Evolutionary conservation across 1,140 invertebrate genomes (phyloP).

Genomic region (Bradysia coprophila): DNA sequence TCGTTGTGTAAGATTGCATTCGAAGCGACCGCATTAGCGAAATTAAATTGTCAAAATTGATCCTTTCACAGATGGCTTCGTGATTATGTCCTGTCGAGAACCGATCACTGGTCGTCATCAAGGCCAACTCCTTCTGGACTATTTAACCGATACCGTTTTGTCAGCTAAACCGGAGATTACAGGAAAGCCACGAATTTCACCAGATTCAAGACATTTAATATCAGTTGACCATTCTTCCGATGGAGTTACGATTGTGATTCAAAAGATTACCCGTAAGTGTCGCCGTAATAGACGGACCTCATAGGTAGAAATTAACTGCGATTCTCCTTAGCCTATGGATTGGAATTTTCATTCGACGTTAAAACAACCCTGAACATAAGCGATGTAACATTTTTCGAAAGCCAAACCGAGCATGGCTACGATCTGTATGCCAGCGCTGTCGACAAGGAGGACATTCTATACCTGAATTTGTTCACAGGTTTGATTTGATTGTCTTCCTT

Average conservation of each 20-base stretch:
- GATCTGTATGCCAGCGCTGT: slow-evolving; percentile 54
- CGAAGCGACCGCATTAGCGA: not conserved
- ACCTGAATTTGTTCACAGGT: slow-evolving; percentile 54
- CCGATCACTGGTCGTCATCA: slow-evolving; percentile 38
- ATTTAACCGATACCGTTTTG: slow-evolving; percentile 55
- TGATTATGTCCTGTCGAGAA: slow-evolving; percentile 52
- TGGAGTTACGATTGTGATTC: slow-evolving; percentile 50
- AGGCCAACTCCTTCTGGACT: slow-evolving; percentile 56
- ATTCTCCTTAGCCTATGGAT: slow-evolving; percentile 40
- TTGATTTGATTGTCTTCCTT: slow-evolving; percentile 8
- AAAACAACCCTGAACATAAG: slow-evolving; percentile 60
- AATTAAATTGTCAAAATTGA: not conserved
- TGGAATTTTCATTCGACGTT: slow-evolving; percentile 57
- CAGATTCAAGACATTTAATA: slow-evolving; percentile 50
- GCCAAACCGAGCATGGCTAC: slow-evolving; percentile 52
- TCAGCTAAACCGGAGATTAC: slow-evolving; percentile 38
- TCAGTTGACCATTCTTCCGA: slow-evolving; percentile 38
- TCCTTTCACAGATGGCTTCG: slow-evolving; percentile 60
- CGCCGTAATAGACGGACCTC: no score
- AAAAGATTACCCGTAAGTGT: slow-evolving; percentile 40
- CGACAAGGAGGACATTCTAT: slow-evolving; percentile 57
- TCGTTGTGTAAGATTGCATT: slow-evolving; percentile 43
- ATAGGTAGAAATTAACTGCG: no score
- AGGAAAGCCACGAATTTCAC: slow-evolving; percentile 49
- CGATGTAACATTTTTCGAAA: slow-evolving; percentile 60